A percentile compares a stretch with the other conserved stretches of the same genome.
Conservation (phyloP, 1,140 invertebrate species). For the Drosophila carrolli region DNA sequence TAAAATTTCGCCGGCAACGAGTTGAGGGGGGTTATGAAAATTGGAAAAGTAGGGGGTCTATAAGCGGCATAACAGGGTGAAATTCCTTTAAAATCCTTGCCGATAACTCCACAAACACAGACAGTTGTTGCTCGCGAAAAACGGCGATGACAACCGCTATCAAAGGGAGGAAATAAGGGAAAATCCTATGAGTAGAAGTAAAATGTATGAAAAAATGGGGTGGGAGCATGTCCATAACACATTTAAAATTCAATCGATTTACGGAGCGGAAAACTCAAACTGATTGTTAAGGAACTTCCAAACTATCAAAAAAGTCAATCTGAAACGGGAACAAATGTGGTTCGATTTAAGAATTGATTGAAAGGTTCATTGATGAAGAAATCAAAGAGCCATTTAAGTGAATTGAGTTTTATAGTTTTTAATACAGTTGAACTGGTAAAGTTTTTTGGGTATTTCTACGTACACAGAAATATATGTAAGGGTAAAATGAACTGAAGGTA, state of each 20-base stretch:
- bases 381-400: conserved; percentile 26
- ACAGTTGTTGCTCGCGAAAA: conserved; percentile 43
- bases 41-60: not conserved
- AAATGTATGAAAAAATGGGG: conserved; percentile 1
- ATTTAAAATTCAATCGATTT: conserved; percentile 63
- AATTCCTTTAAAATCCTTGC: conserved; percentile 43
- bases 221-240: conserved; percentile 22
- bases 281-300: conserved; percentile 27
- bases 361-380: conserved; percentile 21
- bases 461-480: not conserved
- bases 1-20: conserved; percentile 15
- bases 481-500: too few relatives aligned
- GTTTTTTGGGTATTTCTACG: not conserved
- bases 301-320: conserved; percentile 29
- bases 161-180: not conserved
- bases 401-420: conserved; percentile 5
- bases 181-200: conserved; percentile 13
- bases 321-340: conserved; percentile 20
- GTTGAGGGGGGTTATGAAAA: conserved; percentile 9
- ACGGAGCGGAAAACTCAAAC: conserved; percentile 43
- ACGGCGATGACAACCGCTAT: conserved; percentile 38
- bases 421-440: not conserved
- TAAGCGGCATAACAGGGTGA: conserved; percentile 31
- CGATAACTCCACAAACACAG: conserved; percentile 13
- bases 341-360: conserved; percentile 28